Evolutionary conservation across 2,113 vertebrate species (phyloP), one percentile per base, ranked within the genome.

Genomic region (Myodes glareolus): DNA sequence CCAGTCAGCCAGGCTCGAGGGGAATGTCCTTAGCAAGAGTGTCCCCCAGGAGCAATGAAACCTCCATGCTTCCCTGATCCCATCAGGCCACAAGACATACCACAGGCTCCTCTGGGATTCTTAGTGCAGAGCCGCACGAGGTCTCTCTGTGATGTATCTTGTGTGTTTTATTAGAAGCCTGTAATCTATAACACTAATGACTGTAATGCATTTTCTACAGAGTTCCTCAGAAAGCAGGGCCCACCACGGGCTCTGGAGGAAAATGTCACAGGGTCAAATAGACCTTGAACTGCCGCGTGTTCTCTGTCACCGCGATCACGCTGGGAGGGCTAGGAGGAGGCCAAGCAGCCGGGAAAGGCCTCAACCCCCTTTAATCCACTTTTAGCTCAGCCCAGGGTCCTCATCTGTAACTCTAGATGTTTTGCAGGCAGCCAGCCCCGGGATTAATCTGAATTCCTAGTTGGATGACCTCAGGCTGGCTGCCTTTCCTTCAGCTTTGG

Each of bases 151-250:
- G 7, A 90, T 29, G 70, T 39, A 55, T n/a, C 47, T 77, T 45
- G 45, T 31, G 58, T 86, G 29, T 95, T 95, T 95, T 93, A 90
- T 65, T 75, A 61, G 90, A 91, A 73, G 82, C 11, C 93, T 89
- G 1, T 65, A 52, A 88, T 90, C 90, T 77, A 4, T 96, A 61
- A 65, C 19, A 61, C 70, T 90, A 88, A 88, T 12, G 58, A 86
- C 76, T 23, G 7, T n/a, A 58, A 81, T 82, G 85, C 36, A 52
- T 90, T 97, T 94, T 88, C 93, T 58, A 82, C 47, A 88, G 88
- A 96, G 42, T 33, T 90, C 73, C 77, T 95, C 55, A 68, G 85
- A 84, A 80, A 19, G 82, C 47, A 61, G 4, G 87, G 36, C 75
- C 47, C 68, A 39, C 90, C 47, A 29, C 88, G 67, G 36, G 67